Conservation (phyloP, 2,113 vertebrate species). For the Cyprinodon tularosa region DNA sequence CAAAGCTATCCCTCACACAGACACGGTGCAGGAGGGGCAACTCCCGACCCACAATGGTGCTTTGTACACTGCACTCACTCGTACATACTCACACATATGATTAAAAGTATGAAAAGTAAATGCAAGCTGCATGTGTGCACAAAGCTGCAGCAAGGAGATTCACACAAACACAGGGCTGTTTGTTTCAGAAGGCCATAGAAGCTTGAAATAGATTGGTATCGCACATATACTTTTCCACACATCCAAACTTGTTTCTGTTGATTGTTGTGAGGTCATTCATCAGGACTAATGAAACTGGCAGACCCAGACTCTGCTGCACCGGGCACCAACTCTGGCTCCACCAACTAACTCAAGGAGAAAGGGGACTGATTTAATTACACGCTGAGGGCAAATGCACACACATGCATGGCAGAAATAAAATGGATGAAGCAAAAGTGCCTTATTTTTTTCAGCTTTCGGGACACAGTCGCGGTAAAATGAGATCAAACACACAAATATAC, state of each 20-base stretch:
- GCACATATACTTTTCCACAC: slow-evolving; percentile 36
- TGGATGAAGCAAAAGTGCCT: background rate
- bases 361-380: slow-evolving; percentile 71
- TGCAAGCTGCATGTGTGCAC: slow-evolving; percentile 23
- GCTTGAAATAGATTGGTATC: slow-evolving; percentile 48
- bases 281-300: slow-evolving; percentile 78
- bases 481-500: background rate
- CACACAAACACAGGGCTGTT: slow-evolving; percentile 21
- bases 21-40: slow-evolving; percentile 30
- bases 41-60: slow-evolving; percentile 38
- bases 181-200: slow-evolving; percentile 37
- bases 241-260: slow-evolving; percentile 50
- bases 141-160: slow-evolving; percentile 24
- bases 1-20: slow-evolving; percentile 24
- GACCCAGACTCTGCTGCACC: slow-evolving; percentile 67
- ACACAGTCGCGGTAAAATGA: background rate
- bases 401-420: slow-evolving; percentile 1
- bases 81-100: slow-evolving; percentile 30
- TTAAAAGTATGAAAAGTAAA: slow-evolving; percentile 46
- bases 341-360: slow-evolving; percentile 74
- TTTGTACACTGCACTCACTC: slow-evolving; percentile 18
- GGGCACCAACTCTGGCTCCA: slow-evolving; percentile 70
- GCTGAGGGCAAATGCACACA: slow-evolving; percentile 34
- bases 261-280: slow-evolving; percentile 78
- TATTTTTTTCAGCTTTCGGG: background rate